Conservation (phyloP, 2,797 vertebrate species). For the Chaetophractus vellerosus region DNA sequence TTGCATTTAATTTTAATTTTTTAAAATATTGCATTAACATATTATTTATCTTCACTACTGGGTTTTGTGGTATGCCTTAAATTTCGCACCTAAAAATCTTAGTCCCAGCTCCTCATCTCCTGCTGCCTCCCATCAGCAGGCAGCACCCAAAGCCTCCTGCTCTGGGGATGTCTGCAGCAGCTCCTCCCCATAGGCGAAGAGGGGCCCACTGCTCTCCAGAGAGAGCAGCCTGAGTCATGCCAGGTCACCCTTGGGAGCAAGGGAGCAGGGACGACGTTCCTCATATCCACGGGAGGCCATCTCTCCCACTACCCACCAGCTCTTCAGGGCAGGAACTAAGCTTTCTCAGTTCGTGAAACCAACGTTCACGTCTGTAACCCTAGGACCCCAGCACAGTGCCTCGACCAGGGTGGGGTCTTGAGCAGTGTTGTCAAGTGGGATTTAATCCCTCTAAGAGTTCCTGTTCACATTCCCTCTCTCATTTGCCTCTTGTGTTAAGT, state of each 20-base stretch:
- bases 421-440: not conserved
- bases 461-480: not conserved
- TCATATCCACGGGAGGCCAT: not conserved
- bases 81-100: not conserved
- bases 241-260: not conserved
- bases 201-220: not conserved
- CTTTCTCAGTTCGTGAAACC: not conserved
- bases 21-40: not conserved
- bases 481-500: constrained; percentile 9
- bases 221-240: not conserved
- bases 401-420: not conserved
- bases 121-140: not conserved
- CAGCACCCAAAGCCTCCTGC: not conserved
- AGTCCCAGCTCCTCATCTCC: not conserved
- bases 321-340: not conserved
- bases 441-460: not conserved
- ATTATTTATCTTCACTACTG: not conserved
- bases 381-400: not conserved
- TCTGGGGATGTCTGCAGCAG: not conserved
- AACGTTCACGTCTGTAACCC: not conserved
- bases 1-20: not conserved
- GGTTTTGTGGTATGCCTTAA: not conserved
- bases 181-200: not conserved
- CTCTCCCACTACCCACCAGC: not conserved
- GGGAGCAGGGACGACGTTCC: not conserved